phyloP scores from a whole-genome alignment of 2,113 vertebrate genomes.

The Ailurus styani region DNA sequence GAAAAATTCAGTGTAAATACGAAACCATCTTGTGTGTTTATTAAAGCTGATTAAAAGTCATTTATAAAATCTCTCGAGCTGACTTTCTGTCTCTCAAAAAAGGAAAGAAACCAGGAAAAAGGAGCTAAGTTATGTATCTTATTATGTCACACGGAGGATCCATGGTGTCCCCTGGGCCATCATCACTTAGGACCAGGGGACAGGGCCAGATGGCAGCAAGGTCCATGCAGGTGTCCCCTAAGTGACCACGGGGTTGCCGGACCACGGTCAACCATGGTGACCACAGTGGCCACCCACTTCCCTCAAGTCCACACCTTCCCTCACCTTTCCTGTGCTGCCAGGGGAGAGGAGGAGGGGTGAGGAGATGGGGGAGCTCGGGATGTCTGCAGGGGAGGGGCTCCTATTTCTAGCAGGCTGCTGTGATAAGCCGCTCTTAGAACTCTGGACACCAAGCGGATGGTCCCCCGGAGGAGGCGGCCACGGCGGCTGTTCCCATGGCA shows the following conservation, averaged over 20 bases:
- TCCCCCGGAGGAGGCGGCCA: fast-evolving
- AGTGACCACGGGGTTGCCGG: background rate
- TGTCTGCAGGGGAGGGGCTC: background rate
- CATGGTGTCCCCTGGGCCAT: background rate
- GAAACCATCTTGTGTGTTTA: background rate
- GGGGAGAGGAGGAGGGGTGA: background rate
- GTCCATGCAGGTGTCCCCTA: too few relatives aligned
- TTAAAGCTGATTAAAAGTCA: background rate
- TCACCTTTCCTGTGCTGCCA: background rate
- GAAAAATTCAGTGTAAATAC: background rate
- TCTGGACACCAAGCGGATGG: too few relatives aligned
- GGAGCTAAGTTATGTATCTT: background rate
- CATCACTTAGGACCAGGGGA: background rate
- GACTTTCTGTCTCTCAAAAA: background rate
- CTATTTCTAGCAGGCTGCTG: background rate
- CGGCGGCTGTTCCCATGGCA: fast-evolving
- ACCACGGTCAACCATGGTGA: too few relatives aligned
- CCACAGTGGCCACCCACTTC: fast-evolving
- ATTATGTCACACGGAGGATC: fast-evolving
- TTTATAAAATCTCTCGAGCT: background rate
- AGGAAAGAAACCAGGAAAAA: background rate
- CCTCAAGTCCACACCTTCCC: background rate
- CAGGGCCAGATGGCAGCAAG: too few relatives aligned
- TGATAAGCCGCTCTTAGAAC: background rate
- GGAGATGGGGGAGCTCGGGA: background rate